Percentiles rank a stretch among this genome's conserved stretches.
Conservation (phyloP, 1,140 invertebrate species). For the Ceratina japonica region DNA sequence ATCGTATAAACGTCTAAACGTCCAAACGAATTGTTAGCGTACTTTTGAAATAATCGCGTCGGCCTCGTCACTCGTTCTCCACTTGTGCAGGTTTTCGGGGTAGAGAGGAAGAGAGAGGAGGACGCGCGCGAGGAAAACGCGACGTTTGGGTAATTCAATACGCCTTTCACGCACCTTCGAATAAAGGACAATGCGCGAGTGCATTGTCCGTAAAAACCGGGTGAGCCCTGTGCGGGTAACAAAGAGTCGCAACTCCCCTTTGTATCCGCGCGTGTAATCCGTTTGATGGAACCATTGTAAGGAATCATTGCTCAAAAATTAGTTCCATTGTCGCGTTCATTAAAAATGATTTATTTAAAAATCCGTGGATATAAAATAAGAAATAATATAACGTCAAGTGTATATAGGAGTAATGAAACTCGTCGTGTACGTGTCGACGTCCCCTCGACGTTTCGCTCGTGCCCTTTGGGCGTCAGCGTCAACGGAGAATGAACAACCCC, state of each 20-base stretch:
- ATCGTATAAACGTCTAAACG: too few relatives aligned
- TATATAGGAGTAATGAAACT: too few relatives aligned
- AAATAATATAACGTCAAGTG: too few relatives aligned
- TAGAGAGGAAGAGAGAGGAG: not conserved
- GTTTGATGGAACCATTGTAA: too few relatives aligned
- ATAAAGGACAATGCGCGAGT: constrained; percentile 1
- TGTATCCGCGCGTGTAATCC: not conserved
- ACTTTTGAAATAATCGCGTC: too few relatives aligned
- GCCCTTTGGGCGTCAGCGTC: not conserved
- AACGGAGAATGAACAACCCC: not conserved
- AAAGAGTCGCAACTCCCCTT: not conserved
- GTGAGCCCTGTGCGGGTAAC: not conserved
- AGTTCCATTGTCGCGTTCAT: too few relatives aligned
- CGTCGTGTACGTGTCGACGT: not conserved
- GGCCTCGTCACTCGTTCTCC: too few relatives aligned
- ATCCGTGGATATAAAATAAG: too few relatives aligned
- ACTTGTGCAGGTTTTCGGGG: too few relatives aligned
- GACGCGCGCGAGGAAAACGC: not conserved
- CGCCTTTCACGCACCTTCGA: not conserved
- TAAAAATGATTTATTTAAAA: too few relatives aligned
- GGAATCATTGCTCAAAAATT: too few relatives aligned
- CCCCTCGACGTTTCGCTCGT: not conserved
- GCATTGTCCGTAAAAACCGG: constrained; percentile 6
- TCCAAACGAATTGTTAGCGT: too few relatives aligned
- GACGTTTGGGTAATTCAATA: constrained; percentile 4